Evolutionary conservation across 1,140 invertebrate species (phyloP), one percentile per base, ranked within the genome.

Genomic region (Eupeodes corollae): DNA sequence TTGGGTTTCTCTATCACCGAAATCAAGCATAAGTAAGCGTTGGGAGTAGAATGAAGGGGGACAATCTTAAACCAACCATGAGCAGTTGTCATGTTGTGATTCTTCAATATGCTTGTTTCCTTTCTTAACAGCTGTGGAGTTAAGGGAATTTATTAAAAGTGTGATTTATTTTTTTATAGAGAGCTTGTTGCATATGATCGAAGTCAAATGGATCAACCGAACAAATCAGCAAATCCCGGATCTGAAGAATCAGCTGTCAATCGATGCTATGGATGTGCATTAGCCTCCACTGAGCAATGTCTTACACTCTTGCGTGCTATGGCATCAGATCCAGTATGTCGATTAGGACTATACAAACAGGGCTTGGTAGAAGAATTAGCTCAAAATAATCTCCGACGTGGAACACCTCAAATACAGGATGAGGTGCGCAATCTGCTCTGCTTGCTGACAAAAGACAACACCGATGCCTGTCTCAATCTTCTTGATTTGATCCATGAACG

Each of bases 111-210:
- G n/a, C n/a, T n/a, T n/a, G n/a, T n/a, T n/a, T n/a, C n/a, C n/a
- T n/a, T n/a, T n/a, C n/a, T n/a, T n/a, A n/a, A n/a, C n/a, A n/a
- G n/a, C n/a, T n/a, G n/a, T n/a, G n/a, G n/a, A n/a, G n/a, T 73
- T 55, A 44, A 72, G 75, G 19, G 81, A 33, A 33, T 33, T 33
- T 33, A 33, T 9, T 33, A 33, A 33, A 33, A 33, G 8, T 33
- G 8, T 33, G 8, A n/a, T n/a, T n/a, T n/a, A n/a, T n/a, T n/a
- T 13, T 40, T 18, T 46, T 53, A 1, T 49, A 67, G 88, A 57
- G 92, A 96, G 64, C 71, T 97, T 18, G 88, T 97, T 1, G 82
- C 89, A 1, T 97, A 94, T 61, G 93, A 98, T 68, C 75, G 89
- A 40, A 85, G 84, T 50, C 88, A 94, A 50, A 72, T 71, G 15